Conservation (phyloP, 2,797 vertebrate species). For the Mus spretus region DNA sequence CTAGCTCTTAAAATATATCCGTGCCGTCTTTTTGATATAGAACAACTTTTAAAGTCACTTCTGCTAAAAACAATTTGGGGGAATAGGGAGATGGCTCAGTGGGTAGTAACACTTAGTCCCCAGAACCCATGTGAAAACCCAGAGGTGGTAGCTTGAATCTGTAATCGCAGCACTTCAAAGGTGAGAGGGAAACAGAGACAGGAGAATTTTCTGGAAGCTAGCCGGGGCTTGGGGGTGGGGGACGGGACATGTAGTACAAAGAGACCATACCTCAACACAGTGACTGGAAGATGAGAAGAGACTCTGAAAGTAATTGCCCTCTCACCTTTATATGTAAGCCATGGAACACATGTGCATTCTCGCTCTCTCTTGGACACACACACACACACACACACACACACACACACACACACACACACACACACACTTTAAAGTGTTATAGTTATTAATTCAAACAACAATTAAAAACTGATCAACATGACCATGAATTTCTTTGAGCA, state of each 20-base stretch:
- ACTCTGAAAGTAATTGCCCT: background rate
- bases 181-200: background rate
- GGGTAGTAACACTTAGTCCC: background rate
- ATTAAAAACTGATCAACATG: background rate
- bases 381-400: background rate
- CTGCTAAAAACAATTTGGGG: background rate
- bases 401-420: background rate
- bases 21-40: background rate
- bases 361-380: background rate
- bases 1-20: background rate
- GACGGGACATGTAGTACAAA: too few relatives aligned
- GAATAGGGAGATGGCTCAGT: background rate
- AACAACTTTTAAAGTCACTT: background rate
- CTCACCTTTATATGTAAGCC: background rate
- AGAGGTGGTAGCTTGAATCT: background rate
- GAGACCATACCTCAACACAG: too few relatives aligned
- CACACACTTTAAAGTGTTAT: background rate
- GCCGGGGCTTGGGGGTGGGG: background rate
- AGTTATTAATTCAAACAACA: background rate
- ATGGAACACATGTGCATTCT: background rate
- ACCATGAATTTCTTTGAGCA: background rate
- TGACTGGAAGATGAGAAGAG: background rate
- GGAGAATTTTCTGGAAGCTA: background rate
- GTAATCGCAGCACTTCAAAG: background rate
- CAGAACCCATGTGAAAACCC: background rate